phyloP scores from a whole-genome alignment of 2,888 invertebrate genomes.

The Liopterus haemorrhoidalis region DNA sequence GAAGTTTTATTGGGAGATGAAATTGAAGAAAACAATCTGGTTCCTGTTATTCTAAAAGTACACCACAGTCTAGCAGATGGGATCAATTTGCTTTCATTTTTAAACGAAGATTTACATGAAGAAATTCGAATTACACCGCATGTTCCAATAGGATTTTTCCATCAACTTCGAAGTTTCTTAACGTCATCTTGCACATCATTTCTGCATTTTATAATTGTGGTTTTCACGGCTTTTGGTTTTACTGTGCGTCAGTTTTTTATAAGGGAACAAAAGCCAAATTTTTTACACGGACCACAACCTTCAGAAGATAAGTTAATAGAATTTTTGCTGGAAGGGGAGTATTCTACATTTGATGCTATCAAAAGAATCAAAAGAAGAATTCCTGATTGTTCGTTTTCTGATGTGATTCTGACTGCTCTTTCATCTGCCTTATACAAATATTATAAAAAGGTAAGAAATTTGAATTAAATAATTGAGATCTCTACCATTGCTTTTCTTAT shows the following conservation, averaged over 20 bases:
- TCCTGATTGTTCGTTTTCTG: constrained; percentile 23
- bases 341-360: constrained; percentile 13
- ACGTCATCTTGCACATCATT: too few relatives aligned
- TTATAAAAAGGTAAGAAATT: constrained; percentile 35
- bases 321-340: constrained; percentile 12
- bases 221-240: too few relatives aligned
- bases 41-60: constrained; percentile 49
- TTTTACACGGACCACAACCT: too few relatives aligned
- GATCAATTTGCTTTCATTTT: constrained; percentile 47
- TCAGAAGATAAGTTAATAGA: too few relatives aligned
- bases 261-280: too few relatives aligned
- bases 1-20: constrained; percentile 47
- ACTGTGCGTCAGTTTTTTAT: too few relatives aligned
- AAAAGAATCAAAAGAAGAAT: constrained; percentile 25
- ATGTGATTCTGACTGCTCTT: constrained; percentile 25
- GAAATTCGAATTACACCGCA: constrained; percentile 2
- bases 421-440: constrained; percentile 22
- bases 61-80: constrained; percentile 55
- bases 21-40: constrained; percentile 29
- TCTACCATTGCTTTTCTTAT: too few relatives aligned
- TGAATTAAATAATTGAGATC: constrained; percentile 10
- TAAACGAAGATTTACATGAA: constrained; percentile 31
- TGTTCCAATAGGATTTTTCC: neutral
- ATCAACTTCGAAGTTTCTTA: too few relatives aligned
- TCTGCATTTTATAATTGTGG: too few relatives aligned